These are phyloP conservation scores for Drosophila pruinosa DNA, from an alignment of 1,140 invertebrate genomes.

Conservation along the genomic window DNA sequence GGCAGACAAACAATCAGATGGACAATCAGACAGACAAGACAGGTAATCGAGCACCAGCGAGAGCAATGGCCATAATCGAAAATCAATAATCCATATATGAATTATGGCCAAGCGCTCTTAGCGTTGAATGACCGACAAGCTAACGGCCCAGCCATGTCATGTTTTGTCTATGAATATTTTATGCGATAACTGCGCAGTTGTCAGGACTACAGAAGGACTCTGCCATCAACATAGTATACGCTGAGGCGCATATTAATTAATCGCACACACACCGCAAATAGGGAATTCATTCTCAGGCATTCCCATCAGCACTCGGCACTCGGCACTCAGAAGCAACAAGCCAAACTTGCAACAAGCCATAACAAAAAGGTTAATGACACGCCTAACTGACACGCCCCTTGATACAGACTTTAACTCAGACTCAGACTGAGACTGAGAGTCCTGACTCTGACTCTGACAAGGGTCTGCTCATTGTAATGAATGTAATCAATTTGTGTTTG, in stretches of 20 bases:
- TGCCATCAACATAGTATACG: slow-evolving; percentile 16
- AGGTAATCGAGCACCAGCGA: slow-evolving; percentile 1
- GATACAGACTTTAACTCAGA: not conserved
- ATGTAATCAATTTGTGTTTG: slow-evolving; percentile 10
- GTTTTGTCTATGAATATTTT: slow-evolving; percentile 59
- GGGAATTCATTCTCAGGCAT: not conserved
- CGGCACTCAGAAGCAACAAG: slow-evolving; percentile 8
- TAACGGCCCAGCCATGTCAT: slow-evolving; percentile 22
- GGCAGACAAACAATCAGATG: slow-evolving; percentile 3
- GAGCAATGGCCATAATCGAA: slow-evolving; percentile 68
- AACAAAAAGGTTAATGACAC: slow-evolving; percentile 26
- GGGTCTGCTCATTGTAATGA: slow-evolving; percentile 6
- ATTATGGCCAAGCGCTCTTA: slow-evolving; percentile 45
- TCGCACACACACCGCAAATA: not conserved
- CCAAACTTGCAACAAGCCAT: not conserved
- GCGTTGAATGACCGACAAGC: slow-evolving; percentile 23
- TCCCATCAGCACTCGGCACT: not conserved
- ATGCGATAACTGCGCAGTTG: slow-evolving; percentile 63
- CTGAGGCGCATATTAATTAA: slow-evolving; percentile 20
- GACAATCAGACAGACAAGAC: not conserved
- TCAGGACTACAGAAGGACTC: slow-evolving; percentile 9
- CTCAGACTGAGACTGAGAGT: not conserved
- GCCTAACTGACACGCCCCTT: not conserved
- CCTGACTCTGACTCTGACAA: not conserved
- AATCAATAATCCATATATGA: slow-evolving; percentile 71